Conservation (phyloP, 2,113 vertebrate species). For the Phycodurus eques region DNA sequence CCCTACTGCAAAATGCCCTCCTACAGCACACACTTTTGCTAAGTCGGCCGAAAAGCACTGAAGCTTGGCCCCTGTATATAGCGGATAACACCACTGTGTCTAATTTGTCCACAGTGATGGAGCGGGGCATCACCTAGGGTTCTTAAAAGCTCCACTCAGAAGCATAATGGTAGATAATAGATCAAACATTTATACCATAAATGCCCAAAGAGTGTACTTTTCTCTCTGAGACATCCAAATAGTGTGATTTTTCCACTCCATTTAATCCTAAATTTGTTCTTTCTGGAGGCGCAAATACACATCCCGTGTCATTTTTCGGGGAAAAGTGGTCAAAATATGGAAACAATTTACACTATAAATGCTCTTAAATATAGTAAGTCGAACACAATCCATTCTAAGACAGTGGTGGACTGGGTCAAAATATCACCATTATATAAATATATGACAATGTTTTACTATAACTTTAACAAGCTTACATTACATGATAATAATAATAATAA, state of each 20-base stretch:
- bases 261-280: conserved; percentile 30
- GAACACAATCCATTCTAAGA: neutral
- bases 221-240: conserved; percentile 20
- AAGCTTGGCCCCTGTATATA: conserved; percentile 45
- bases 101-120: conserved; percentile 53
- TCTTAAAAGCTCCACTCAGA: conserved; percentile 51
- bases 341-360: conserved; percentile 27
- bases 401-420: neutral
- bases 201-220: conserved; percentile 29
- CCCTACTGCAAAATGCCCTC: conserved; percentile 22
- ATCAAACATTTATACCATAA: conserved; percentile 55
- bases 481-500: too few relatives aligned
- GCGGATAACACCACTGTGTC: conserved; percentile 52
- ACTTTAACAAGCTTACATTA: too few relatives aligned
- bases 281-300: conserved; percentile 15
- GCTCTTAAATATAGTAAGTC: neutral
- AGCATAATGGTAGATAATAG: conserved; percentile 47
- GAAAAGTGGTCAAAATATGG: conserved; percentile 27
- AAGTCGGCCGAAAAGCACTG: conserved; percentile 50
- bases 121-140: conserved; percentile 42
- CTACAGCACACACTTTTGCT: conserved; percentile 56
- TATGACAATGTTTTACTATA: neutral
- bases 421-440: neutral
- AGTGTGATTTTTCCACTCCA: conserved; percentile 35
- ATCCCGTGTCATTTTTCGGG: neutral